Percentiles rank a stretch among this genome's conserved stretches.
phyloP scores from a whole-genome alignment of 1,140 invertebrate species.

The Drosophila rufa region DNA sequence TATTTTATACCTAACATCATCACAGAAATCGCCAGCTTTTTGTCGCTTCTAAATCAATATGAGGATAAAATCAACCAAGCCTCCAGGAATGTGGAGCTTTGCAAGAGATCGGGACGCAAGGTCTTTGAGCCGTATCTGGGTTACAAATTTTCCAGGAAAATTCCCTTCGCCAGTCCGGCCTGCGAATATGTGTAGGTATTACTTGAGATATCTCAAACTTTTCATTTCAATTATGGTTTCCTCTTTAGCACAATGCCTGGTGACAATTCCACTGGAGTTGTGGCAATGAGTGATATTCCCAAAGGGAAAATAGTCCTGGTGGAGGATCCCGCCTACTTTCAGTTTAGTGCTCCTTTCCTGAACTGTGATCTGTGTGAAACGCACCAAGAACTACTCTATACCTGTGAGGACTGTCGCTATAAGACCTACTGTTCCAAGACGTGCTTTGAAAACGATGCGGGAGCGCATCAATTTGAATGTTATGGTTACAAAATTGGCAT shows the following conservation, averaged over 20 bases:
- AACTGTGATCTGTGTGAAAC: constrained; percentile 50
- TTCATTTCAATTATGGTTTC: background rate
- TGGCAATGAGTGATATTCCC: constrained; percentile 18
- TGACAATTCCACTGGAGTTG: background rate
- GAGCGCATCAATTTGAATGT: constrained; percentile 38
- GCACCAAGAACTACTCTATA: constrained; percentile 50
- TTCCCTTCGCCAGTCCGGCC: constrained; percentile 26
- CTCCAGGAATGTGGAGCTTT: constrained; percentile 24
- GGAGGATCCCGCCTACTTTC: constrained; percentile 18
- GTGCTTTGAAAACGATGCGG: constrained; percentile 36
- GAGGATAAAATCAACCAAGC: constrained; percentile 30
- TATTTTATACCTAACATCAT: background rate
- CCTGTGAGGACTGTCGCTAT: constrained; percentile 46
- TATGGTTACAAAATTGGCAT: constrained; percentile 48
- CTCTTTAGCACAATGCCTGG: background rate
- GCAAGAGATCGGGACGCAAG: background rate
- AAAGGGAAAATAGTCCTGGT: constrained; percentile 31
- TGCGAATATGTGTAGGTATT: constrained; percentile 41
- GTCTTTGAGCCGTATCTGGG: constrained; percentile 8
- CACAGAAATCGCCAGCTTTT: constrained; percentile 13
- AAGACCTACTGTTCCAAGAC: constrained; percentile 43
- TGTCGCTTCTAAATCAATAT: constrained; percentile 24
- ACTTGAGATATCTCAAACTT: too few relatives aligned
- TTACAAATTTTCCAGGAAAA: constrained; percentile 8
- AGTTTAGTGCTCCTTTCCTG: constrained; percentile 47